A percentile compares a stretch with the other conserved stretches of the same genome.
These are phyloP conservation scores for Taxidea taxus DNA, from an alignment of 2,113 vertebrate genomes.

Conservation along the genomic window DNA sequence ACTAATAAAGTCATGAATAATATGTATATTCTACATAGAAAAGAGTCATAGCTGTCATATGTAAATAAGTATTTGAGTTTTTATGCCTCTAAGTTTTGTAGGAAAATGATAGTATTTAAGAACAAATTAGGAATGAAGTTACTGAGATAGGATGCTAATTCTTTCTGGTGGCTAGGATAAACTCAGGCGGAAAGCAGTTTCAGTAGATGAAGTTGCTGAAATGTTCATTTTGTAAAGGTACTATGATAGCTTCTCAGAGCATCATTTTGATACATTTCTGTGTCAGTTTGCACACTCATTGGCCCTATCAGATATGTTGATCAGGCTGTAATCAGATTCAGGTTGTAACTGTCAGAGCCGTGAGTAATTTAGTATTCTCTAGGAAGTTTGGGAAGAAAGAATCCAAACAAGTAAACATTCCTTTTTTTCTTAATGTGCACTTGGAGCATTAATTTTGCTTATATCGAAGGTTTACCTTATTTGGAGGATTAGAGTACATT, in stretches of 20 bases:
- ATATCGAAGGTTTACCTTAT: conserved; percentile 35
- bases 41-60: not conserved
- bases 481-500: conserved; percentile 50
- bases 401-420: not conserved
- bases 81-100: not conserved
- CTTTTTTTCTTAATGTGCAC: conserved; percentile 50
- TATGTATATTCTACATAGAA: not conserved
- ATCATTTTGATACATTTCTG: not conserved
- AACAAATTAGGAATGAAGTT: conserved; percentile 11
- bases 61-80: not conserved
- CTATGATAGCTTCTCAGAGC: not conserved
- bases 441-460: not conserved
- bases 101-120: not conserved
- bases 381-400: conserved; percentile 9
- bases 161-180: not conserved
- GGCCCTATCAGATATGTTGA: not conserved
- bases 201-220: not conserved
- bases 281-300: not conserved
- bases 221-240: not conserved
- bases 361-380: not conserved
- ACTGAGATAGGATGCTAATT: not conserved
- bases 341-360: not conserved
- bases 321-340: not conserved
- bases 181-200: not conserved
- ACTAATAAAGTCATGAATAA: not conserved